These are phyloP conservation scores for Brevimyrus niger DNA, from an alignment of 2,113 vertebrate species.

Conservation along the genomic window DNA sequence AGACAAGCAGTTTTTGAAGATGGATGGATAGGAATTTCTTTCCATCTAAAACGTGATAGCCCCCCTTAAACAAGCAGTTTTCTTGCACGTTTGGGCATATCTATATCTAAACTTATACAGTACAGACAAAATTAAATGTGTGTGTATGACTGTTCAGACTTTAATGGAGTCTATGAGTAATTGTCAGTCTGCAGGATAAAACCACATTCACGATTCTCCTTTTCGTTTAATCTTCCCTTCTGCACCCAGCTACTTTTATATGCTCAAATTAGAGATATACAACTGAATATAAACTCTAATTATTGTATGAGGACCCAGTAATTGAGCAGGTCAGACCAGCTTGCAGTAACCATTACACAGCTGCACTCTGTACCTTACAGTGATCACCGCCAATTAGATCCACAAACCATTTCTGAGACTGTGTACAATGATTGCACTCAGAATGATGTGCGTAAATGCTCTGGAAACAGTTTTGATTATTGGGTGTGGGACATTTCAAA, in stretches of 20 bases:
- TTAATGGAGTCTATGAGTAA: not conserved
- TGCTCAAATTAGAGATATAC: not conserved
- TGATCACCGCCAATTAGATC: not conserved
- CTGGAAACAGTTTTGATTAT: not conserved
- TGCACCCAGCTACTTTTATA: not conserved
- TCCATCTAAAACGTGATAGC: not conserved
- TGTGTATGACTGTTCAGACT: not conserved
- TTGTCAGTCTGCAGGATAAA: constrained; percentile 6
- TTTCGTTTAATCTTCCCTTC: not conserved
- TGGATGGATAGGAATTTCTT: not conserved
- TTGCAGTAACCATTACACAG: not conserved
- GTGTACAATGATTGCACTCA: not conserved
- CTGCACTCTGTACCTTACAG: not conserved
- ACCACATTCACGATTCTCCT: constrained; percentile 18
- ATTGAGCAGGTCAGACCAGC: not conserved
- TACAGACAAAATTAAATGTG: not conserved
- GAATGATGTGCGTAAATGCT: not conserved
- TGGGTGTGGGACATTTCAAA: not conserved
- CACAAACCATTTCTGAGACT: not conserved
- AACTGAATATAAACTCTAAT: not conserved
- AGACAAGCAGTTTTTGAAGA: not conserved
- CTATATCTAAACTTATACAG: not conserved
- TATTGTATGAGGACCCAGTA: not conserved
- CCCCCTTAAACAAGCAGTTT: not conserved
- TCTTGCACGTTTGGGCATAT: not conserved